phyloP scores from a whole-genome alignment of 2,888 invertebrate species.

The Tetropium fuscum region DNA sequence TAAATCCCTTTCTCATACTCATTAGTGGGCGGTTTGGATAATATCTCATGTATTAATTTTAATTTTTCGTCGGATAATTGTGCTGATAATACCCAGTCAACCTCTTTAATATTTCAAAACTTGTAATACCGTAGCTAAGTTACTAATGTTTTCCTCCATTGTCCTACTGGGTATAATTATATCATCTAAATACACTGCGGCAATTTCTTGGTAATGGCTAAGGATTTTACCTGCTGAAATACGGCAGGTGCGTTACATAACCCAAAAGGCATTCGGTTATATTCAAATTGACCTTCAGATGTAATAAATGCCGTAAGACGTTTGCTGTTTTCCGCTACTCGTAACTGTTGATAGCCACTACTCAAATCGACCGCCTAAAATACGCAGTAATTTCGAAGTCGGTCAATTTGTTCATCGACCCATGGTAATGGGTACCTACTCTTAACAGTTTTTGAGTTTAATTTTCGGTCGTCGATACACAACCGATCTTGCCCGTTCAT shows the following conservation, averaged over 20 bases:
- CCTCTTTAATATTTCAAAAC: too few relatives aligned
- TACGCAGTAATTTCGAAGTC: conserved; percentile 44
- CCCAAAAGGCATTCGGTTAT: conserved; percentile 56
- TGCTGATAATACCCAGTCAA: too few relatives aligned
- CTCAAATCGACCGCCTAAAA: conserved; percentile 54
- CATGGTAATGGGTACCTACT: conserved; percentile 54
- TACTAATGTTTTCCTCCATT: background rate
- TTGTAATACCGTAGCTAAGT: background rate
- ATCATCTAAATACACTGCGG: conserved; percentile 2
- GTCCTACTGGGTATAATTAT: conserved; percentile 4
- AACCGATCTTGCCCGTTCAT: conserved; percentile 31
- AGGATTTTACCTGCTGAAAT: conserved; percentile 40
- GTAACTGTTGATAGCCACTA: conserved; percentile 54
- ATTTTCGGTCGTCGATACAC: conserved; percentile 49
- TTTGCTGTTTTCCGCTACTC: conserved; percentile 46
- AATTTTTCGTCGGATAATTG: too few relatives aligned
- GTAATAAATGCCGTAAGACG: conserved; percentile 54
- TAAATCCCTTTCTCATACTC: too few relatives aligned
- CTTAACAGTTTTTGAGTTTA: conserved; percentile 54
- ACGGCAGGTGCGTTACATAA: conserved; percentile 54
- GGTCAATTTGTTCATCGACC: conserved; percentile 53
- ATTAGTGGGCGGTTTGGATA: too few relatives aligned
- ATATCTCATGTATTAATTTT: too few relatives aligned
- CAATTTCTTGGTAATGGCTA: background rate
- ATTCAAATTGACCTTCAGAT: conserved; percentile 57